Evolutionary conservation across 2,888 invertebrate species (phyloP), one percentile per base, ranked within the genome.

Genomic region (Vanessa cardui): DNA sequence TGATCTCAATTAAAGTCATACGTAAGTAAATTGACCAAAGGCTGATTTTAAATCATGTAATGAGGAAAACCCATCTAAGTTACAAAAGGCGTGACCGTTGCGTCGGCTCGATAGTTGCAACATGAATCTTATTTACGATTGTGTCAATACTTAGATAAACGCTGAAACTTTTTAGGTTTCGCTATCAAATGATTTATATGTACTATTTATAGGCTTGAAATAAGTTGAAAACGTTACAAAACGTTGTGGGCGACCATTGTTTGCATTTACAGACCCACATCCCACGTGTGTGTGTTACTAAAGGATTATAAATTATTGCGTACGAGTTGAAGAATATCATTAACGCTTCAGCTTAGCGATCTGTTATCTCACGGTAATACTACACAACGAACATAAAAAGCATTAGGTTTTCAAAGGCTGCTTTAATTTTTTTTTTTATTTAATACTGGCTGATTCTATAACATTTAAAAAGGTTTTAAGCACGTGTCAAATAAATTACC

Each of bases 221-320:
- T 58, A 54, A 52, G 26, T 44, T 33, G 44, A 62, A 46, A 64
- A 18, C 26, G 63, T 66, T 69, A 61, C 68, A 67, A 68, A 64
- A 70, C 16, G 12, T 45, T 6, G 72, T 73, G 66, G 72, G 73
- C 45, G 68, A 58, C 66, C 66, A 62, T 62, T 70, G 61, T 70
- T 47, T 64, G 58, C 21, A 31, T 66, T 31, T 46, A 62, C 45
- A 61, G 59, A 20, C 62, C 58, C 54, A 58, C 66, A 58, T 66
- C 67, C 67, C 67, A 70, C 67, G 54, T 66, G 54, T 33, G 2
- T 44, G 33, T 58, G 63, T 45, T 45, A 66, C 59, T 46, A 21
- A 56, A 59, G 59, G 59, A 65, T 47, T 33, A 60, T 54, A 54
- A 60, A 60, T 65, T 31, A 54, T 65, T 60, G 56, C 56, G 18